phyloP scores from a whole-genome alignment of 1,140 invertebrate genomes.

The Bombus terrestris region DNA sequence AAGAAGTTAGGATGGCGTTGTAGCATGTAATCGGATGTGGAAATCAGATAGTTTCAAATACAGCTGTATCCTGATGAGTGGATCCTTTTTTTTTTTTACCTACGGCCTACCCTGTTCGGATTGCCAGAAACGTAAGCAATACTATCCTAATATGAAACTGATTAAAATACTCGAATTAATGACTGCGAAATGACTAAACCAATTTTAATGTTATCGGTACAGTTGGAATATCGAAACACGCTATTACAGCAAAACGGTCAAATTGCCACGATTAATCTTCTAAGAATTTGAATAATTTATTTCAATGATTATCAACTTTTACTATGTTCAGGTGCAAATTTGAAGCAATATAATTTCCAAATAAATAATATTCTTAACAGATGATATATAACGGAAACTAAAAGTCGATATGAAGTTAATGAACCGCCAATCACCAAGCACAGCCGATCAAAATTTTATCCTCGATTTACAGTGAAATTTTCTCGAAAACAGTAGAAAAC shows the following conservation, averaged over 20 bases:
- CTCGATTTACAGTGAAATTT: not conserved
- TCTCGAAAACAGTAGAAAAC: not conserved
- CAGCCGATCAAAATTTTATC: not conserved
- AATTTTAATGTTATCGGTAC: not conserved
- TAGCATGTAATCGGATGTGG: slow-evolving; percentile 74
- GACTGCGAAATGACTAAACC: not conserved
- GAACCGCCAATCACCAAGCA: not conserved
- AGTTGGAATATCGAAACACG: not conserved
- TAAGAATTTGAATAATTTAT: not conserved
- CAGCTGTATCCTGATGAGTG: slow-evolving; percentile 72
- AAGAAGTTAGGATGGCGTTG: slow-evolving; percentile 47
- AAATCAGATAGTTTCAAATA: slow-evolving; percentile 78
- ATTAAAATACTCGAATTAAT: not conserved
- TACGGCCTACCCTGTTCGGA: not conserved
- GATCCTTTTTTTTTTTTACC: not conserved
- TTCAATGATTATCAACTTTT: too few species aligned
- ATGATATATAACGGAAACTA: too few species aligned
- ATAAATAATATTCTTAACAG: too few species aligned
- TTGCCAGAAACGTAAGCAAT: not conserved
- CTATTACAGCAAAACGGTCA: not conserved
- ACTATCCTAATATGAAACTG: not conserved
- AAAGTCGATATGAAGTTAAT: not conserved
- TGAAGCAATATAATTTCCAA: too few species aligned
- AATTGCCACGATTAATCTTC: not conserved
- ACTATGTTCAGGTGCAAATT: too few species aligned